Conservation (phyloP, 1,140 invertebrate genomes). For the Drosophila navojoa region DNA sequence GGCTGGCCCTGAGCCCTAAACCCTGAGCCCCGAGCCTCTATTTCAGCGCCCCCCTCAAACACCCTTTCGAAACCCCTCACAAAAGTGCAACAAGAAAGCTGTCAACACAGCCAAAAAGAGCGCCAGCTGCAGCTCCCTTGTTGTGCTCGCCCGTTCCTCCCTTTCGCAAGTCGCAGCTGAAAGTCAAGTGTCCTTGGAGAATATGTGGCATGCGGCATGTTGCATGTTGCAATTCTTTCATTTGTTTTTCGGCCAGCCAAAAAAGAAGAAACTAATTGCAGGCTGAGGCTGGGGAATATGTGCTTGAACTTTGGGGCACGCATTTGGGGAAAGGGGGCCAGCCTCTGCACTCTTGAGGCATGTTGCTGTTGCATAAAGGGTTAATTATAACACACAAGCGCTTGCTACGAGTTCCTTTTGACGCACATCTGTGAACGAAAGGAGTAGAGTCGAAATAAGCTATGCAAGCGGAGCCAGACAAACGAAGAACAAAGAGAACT, state of each 20-base stretch:
- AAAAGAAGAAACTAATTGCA: conserved; percentile 63
- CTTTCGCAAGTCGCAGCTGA: conserved; percentile 44
- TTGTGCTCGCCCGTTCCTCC: neutral
- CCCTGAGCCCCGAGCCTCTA: neutral
- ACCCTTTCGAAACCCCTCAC: neutral
- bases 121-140: neutral
- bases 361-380: conserved; percentile 69
- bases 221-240: conserved; percentile 80
- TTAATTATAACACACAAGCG: conserved; percentile 65
- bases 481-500: neutral
- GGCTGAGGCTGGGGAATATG: conserved; percentile 27
- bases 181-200: conserved; percentile 80
- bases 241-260: conserved; percentile 70
- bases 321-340: neutral
- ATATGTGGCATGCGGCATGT: conserved; percentile 56
- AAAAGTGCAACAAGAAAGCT: conserved; percentile 53
- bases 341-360: conserved; percentile 51
- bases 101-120: conserved; percentile 58
- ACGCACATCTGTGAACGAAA: neutral
- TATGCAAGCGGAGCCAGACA: neutral
- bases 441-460: neutral
- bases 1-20: neutral
- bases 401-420: conserved; percentile 40
- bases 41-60: neutral
- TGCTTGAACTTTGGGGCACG: conserved; percentile 21